Evolutionary conservation across 2,888 invertebrate species (phyloP).

Genomic region (Polylopha cassiicola): DNA sequence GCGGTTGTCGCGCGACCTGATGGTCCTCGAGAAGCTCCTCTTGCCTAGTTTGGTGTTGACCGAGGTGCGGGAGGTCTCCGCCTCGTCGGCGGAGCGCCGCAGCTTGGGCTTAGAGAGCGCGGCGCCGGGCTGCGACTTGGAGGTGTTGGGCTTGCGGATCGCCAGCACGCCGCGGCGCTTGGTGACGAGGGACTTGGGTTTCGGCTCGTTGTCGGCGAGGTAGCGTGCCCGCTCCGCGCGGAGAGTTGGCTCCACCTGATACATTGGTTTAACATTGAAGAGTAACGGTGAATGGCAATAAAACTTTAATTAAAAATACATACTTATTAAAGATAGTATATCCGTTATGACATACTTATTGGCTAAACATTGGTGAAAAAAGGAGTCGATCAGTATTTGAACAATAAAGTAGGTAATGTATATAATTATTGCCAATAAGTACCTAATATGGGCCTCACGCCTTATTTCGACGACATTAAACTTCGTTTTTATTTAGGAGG

Average conservation of each 20-base stretch:
- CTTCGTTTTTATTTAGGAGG: too few relatives aligned
- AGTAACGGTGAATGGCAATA: too few relatives aligned
- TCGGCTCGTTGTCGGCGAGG: constrained; percentile 57
- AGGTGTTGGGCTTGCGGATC: constrained; percentile 60
- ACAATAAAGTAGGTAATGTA: too few relatives aligned
- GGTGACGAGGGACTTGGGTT: constrained; percentile 52
- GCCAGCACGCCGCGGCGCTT: constrained; percentile 64
- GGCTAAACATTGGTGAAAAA: too few relatives aligned
- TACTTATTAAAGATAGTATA: too few relatives aligned
- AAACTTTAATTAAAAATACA: too few relatives aligned
- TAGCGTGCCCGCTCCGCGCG: constrained; percentile 49
- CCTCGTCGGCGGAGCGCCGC: constrained; percentile 55
- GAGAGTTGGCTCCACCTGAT: constrained; percentile 55
- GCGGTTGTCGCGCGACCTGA: constrained; percentile 31
- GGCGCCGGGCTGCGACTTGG: constrained; percentile 52
- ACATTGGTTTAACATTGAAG: too few relatives aligned
- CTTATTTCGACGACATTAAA: too few relatives aligned
- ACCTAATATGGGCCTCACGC: too few relatives aligned
- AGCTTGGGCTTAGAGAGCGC: constrained; percentile 44
- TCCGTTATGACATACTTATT: too few relatives aligned
- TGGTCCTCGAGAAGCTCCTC: constrained; percentile 47
- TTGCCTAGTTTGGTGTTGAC: constrained; percentile 49
- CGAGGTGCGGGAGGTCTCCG: constrained; percentile 46
- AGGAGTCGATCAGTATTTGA: too few relatives aligned
- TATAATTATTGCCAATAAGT: too few relatives aligned